A percentile compares a stretch with the other conserved stretches of the same genome.
phyloP scores from a whole-genome alignment of 2,888 invertebrate genomes.

The Latrodectus elegans region DNA sequence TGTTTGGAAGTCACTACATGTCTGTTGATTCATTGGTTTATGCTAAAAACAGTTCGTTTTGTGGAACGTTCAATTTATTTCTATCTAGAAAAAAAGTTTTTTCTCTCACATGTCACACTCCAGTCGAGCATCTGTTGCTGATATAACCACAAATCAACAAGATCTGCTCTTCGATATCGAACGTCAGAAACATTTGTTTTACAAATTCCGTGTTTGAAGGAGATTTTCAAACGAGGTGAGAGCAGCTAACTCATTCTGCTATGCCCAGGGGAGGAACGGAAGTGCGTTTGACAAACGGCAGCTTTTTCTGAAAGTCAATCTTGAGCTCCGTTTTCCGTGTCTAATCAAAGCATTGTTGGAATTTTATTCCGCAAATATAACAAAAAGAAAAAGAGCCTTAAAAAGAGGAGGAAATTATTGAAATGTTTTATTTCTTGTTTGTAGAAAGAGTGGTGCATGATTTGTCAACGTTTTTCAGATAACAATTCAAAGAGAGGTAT shows the following conservation, averaged over 20 bases:
- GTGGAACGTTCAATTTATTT: too few species aligned
- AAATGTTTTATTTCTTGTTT: background rate
- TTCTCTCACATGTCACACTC: too few species aligned
- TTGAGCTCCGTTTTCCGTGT: constrained; percentile 6
- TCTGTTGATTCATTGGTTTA: too few species aligned
- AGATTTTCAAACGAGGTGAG: constrained; percentile 17
- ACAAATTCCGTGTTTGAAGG: constrained; percentile 18
- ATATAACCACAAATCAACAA: background rate
- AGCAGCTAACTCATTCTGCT: background rate
- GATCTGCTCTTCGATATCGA: constrained; percentile 14
- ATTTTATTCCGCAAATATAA: constrained; percentile 21
- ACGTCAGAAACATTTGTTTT: constrained; percentile 41
- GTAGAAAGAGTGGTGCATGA: background rate
- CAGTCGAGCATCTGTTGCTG: background rate
- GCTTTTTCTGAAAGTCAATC: constrained; percentile 28
- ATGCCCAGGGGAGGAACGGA: background rate
- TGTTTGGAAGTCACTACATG: too few species aligned
- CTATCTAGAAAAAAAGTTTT: too few species aligned
- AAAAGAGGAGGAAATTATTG: background rate
- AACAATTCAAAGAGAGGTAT: too few species aligned
- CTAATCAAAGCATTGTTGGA: background rate
- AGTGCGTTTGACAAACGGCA: constrained; percentile 24
- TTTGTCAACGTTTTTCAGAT: too few species aligned
- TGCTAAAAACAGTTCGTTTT: too few species aligned
- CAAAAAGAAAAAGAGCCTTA: background rate